Conservation (phyloP, 2,113 vertebrate species). For the Cyprinodon variegatus region DNA sequence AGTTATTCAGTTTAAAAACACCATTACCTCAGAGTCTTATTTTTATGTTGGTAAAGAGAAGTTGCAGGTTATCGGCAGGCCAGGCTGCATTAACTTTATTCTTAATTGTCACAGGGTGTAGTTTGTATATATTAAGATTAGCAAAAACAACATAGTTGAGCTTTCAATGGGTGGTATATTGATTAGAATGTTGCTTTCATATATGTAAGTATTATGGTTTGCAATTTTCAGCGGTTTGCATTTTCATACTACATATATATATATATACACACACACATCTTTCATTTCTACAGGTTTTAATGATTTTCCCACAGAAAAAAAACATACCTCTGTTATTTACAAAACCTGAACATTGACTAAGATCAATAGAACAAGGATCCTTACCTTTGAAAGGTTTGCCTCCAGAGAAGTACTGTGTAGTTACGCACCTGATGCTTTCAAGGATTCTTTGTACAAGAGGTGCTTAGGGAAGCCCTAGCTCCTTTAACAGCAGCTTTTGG, state of each 20-base stretch:
- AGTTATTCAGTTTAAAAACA: conserved; percentile 4
- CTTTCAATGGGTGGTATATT: not conserved
- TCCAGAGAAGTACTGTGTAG: not conserved
- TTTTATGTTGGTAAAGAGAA: conserved; percentile 32
- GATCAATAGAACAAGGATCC: not conserved
- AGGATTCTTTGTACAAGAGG: not conserved
- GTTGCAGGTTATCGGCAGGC: conserved; percentile 8
- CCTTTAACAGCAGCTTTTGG: not conserved
- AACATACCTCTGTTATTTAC: not conserved
- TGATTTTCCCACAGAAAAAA: not conserved
- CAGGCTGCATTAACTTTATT: conserved; percentile 21
- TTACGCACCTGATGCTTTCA: not conserved
- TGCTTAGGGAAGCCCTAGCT: not conserved
- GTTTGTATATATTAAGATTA: conserved; percentile 1
- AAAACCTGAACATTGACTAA: not conserved
- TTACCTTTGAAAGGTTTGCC: not conserved
- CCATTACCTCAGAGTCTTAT: conserved; percentile 21
- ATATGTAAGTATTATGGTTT: not conserved
- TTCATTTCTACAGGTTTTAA: not conserved
- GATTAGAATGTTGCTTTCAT: not conserved
- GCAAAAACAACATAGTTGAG: not conserved
- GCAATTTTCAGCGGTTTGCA: not conserved
- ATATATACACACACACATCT: no score
- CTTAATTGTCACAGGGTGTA: not conserved
- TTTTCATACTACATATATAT: no score